Conservation (phyloP, 2,888 invertebrate genomes). For the Metalampra italica region DNA sequence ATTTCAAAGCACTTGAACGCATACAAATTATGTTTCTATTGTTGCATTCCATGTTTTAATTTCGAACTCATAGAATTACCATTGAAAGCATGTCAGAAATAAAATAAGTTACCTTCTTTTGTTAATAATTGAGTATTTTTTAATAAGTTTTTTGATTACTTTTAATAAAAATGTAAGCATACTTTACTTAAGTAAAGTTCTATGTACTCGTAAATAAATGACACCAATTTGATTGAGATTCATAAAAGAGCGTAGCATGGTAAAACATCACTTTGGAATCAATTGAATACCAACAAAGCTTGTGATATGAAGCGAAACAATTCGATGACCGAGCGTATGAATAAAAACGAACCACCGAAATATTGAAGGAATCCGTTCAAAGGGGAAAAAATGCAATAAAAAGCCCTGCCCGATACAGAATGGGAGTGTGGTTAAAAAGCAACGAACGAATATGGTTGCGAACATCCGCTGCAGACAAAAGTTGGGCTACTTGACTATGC, state of each 20-base stretch:
- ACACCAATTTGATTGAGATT: neutral
- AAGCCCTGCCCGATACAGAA: conserved; percentile 65
- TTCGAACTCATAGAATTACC: conserved; percentile 8
- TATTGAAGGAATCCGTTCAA: conserved; percentile 78
- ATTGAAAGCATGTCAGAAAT: conserved; percentile 5
- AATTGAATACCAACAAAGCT: conserved; percentile 50
- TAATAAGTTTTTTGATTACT: no score
- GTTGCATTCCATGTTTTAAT: conserved; percentile 27
- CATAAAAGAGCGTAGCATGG: neutral
- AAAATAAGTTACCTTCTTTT: conserved; percentile 7
- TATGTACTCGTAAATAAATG: neutral
- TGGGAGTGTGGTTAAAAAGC: conserved; percentile 75
- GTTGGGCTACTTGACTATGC: conserved; percentile 78
- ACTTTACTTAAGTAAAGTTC: no score
- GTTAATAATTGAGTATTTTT: conserved; percentile 1
- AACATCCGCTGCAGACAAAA: conserved; percentile 76
- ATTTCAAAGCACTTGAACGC: conserved; percentile 40
- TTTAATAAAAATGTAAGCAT: no score
- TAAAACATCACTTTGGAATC: conserved; percentile 17
- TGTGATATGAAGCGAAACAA: conserved; percentile 68
- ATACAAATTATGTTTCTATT: conserved; percentile 41
- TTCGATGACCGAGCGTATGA: conserved; percentile 72
- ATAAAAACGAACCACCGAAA: conserved; percentile 75
- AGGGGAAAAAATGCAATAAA: conserved; percentile 77
- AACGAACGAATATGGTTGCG: conserved; percentile 75